Conservation (phyloP, 2,113 vertebrate species). For the Natator depressus region DNA sequence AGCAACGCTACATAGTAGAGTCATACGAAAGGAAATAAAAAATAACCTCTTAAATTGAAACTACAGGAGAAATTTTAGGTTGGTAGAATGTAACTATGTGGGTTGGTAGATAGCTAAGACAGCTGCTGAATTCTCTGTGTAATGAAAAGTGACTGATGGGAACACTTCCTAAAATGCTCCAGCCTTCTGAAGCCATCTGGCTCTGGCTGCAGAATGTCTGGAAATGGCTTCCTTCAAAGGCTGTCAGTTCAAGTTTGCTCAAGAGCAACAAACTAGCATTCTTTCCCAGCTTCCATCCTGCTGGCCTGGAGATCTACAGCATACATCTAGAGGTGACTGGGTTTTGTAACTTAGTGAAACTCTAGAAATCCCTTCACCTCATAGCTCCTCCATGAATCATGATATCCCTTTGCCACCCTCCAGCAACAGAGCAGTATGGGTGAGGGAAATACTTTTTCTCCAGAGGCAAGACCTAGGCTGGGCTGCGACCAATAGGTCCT, state of each 20-base stretch:
- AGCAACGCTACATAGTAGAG: not conserved
- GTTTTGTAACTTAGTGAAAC: not conserved
- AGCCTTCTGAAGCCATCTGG: not conserved
- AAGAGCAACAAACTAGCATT: not conserved
- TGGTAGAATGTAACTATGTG: not conserved
- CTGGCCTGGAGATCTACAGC: not conserved
- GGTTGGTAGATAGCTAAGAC: conserved; percentile 15
- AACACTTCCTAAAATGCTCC: not conserved
- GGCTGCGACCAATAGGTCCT: not conserved
- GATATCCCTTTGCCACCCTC: not conserved
- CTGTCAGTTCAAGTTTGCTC: not conserved
- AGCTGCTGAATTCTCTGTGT: not conserved
- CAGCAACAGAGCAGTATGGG: not conserved
- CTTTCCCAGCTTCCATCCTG: not conserved
- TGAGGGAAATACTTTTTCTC: not conserved
- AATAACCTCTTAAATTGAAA: not conserved
- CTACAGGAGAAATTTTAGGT: not conserved
- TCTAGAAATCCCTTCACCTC: not conserved
- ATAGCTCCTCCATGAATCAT: not conserved
- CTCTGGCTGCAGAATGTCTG: not conserved
- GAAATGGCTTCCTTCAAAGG: not conserved
- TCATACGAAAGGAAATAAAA: not conserved
- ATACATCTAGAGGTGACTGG: not conserved
- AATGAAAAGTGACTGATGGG: conserved; percentile 1
- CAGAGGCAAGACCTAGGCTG: not conserved